Percentiles rank a stretch among this genome's conserved stretches.
phyloP scores from a whole-genome alignment of 2,888 invertebrate genomes.

The Antheraea assamensis region DNA sequence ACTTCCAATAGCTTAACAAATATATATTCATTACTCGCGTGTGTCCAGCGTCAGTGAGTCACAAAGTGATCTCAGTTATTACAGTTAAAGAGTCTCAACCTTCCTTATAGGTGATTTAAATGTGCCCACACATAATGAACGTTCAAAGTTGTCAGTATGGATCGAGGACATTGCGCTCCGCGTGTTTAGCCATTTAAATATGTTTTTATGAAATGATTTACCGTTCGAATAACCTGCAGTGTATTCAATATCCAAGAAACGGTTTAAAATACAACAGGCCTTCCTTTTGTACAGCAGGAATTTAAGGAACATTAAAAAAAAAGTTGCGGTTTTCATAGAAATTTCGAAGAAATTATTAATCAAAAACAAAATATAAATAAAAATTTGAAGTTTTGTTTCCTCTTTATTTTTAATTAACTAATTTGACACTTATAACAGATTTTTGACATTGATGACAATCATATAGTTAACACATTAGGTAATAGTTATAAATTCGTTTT shows the following conservation, averaged over 20 bases:
- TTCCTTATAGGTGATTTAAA: slow-evolving; percentile 48
- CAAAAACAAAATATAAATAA: background rate
- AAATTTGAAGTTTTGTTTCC: background rate
- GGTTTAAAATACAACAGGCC: background rate
- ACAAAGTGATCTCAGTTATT: slow-evolving; percentile 56
- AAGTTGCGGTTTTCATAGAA: background rate
- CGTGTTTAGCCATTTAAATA: slow-evolving; percentile 23
- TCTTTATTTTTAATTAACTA: too few relatives aligned
- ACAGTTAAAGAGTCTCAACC: slow-evolving; percentile 60
- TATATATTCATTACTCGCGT: background rate
- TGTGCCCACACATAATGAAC: slow-evolving; percentile 22
- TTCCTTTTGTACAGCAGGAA: background rate
- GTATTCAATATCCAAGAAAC: background rate
- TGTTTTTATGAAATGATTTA: slow-evolving; percentile 24
- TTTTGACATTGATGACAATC: too few relatives aligned
- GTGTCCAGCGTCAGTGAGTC: slow-evolving; percentile 43
- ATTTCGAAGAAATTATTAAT: background rate
- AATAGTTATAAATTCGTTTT: too few relatives aligned
- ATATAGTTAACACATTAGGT: too few relatives aligned
- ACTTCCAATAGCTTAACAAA: background rate
- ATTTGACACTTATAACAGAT: too few relatives aligned
- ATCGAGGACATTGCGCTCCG: slow-evolving; percentile 34
- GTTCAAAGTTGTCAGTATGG: slow-evolving; percentile 34
- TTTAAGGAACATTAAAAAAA: background rate
- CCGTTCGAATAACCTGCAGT: slow-evolving; percentile 21